Evolutionary conservation across 2,797 vertebrate genomes (phyloP).

Genomic region (Mergus octosetaceus): DNA sequence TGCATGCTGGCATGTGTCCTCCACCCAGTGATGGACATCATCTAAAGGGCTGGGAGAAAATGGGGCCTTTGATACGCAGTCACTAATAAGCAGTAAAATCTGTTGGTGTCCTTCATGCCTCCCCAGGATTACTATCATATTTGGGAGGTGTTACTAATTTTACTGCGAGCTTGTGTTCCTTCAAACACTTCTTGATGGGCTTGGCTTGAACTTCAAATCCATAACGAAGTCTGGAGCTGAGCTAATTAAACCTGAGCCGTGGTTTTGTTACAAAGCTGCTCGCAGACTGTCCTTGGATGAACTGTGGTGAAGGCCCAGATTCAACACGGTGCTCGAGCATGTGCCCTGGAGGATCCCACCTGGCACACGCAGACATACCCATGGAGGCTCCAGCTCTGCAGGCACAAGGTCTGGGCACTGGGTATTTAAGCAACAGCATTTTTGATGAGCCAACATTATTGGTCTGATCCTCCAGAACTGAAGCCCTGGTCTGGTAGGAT

Average conservation of each 20-base stretch:
- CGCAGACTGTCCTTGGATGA: neutral
- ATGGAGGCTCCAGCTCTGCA: neutral
- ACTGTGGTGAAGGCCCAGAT: neutral
- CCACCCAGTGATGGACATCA: no score
- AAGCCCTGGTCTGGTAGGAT: neutral
- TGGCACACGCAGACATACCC: accelerated
- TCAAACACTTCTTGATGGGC: neutral
- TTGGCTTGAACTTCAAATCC: constrained; percentile 9
- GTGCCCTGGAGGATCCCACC: neutral
- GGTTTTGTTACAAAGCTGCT: neutral
- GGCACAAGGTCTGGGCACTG: neutral
- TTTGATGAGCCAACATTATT: neutral
- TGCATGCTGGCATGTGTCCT: neutral
- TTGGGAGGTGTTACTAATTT: neutral
- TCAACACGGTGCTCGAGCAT: neutral
- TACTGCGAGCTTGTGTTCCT: neutral
- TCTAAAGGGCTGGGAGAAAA: neutral
- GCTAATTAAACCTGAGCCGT: constrained; percentile 16
- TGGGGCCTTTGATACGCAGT: neutral
- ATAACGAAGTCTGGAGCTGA: neutral
- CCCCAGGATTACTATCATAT: neutral
- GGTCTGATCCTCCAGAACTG: neutral
- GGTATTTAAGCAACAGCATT: neutral
- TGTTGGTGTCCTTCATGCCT: neutral
- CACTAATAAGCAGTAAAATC: neutral